Conservation (phyloP, 2,113 vertebrate genomes). For the Peucedramus taeniatus region DNA sequence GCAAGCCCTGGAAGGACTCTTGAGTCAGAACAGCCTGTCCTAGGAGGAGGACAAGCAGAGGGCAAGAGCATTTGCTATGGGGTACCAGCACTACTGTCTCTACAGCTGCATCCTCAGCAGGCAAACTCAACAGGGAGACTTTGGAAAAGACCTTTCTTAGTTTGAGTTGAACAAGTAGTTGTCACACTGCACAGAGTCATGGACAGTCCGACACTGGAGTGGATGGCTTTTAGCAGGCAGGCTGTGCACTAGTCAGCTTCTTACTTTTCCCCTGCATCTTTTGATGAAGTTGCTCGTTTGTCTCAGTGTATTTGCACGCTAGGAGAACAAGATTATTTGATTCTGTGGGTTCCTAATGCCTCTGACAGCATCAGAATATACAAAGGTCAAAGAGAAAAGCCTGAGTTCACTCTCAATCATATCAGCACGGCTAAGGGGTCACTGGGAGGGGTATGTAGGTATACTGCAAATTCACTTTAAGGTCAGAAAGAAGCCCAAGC, state of each 20-base stretch:
- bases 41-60: neutral
- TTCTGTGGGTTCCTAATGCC: neutral
- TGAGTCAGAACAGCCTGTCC: constrained; percentile 18
- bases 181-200: neutral
- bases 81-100: neutral
- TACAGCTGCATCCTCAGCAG: neutral
- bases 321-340: neutral
- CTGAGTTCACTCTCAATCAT: neutral
- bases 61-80: neutral
- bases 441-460: neutral
- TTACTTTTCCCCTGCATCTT: neutral
- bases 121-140: neutral
- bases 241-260: neutral
- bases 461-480: neutral
- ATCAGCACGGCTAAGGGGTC: neutral
- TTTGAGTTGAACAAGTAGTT: neutral
- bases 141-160: neutral
- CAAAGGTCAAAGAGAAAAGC: neutral
- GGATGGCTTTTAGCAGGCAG: neutral
- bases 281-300: neutral
- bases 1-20: constrained; percentile 35
- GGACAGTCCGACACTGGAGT: neutral
- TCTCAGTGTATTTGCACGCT: neutral
- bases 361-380: neutral
- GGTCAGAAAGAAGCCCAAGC: neutral